These are phyloP conservation scores for Actinemys pallida DNA, from an alignment of 2,113 vertebrate genomes.

Conservation along the genomic window DNA sequence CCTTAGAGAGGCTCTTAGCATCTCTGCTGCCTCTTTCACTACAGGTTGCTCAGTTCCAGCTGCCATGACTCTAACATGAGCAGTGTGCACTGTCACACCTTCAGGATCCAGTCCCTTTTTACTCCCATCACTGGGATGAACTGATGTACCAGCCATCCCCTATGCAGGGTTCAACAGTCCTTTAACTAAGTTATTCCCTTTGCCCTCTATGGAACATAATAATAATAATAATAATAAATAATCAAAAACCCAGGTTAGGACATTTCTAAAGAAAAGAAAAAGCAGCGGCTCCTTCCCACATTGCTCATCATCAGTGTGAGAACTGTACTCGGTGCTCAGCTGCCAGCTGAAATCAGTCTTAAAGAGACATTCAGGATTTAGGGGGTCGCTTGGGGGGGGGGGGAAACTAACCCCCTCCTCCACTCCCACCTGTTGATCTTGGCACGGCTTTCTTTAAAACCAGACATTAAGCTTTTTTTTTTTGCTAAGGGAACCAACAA, in stretches of 20 bases:
- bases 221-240: background rate
- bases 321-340: background rate
- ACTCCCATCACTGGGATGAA: background rate
- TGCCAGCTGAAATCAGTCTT: background rate
- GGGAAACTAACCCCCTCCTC: accelerated
- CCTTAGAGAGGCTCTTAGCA: background rate
- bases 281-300: background rate
- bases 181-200: background rate
- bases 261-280: background rate
- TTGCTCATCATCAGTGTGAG: background rate
- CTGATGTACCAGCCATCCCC: background rate
- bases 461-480: background rate
- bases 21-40: constrained; percentile 8
- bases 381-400: background rate
- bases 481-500: background rate
- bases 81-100: background rate
- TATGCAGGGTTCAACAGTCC: background rate
- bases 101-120: background rate
- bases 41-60: background rate
- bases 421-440: accelerated
- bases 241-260: accelerated
- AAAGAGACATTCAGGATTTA: accelerated
- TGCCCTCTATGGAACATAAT: background rate
- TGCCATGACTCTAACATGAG: background rate
- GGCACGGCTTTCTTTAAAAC: background rate